Percentiles rank a stretch among this genome's conserved stretches.
phyloP scores from a whole-genome alignment of 2,888 invertebrate species.

The Caenorhabditis parvicauda region DNA sequence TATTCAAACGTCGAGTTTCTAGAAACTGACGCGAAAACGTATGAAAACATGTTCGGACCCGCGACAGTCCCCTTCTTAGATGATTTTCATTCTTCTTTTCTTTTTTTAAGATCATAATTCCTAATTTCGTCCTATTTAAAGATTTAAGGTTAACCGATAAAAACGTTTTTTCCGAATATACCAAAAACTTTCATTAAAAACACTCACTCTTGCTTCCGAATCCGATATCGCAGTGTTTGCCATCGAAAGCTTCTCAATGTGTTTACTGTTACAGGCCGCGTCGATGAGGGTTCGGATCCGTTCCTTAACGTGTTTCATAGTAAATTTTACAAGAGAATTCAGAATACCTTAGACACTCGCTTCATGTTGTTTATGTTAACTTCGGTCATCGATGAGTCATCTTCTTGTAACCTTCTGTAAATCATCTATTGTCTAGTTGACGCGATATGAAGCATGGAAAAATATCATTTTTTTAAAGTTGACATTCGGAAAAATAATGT shows the following conservation, averaged over 20 bases:
- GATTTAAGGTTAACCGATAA: background rate
- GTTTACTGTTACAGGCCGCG: conserved; percentile 80
- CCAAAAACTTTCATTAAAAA: conserved; percentile 1
- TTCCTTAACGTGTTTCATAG: conserved; percentile 69
- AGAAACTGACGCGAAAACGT: too few relatives aligned
- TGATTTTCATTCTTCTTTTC: too few relatives aligned
- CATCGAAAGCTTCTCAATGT: conserved; percentile 84
- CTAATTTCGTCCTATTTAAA: background rate
- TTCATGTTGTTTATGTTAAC: conserved; percentile 99
- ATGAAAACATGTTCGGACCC: too few relatives aligned
- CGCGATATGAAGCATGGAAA: too few relatives aligned
- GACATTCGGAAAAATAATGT: too few relatives aligned
- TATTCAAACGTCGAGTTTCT: too few relatives aligned
- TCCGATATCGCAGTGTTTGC: conserved; percentile 89
- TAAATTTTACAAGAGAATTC: background rate
- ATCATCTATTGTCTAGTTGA: too few relatives aligned
- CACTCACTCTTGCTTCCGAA: conserved; percentile 73
- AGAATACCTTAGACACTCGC: conserved; percentile 71
- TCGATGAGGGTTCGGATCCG: conserved; percentile 85
- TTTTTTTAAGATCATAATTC: too few relatives aligned
- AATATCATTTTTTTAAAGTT: too few relatives aligned
- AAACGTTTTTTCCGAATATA: conserved; percentile 3
- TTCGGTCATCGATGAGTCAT: conserved; percentile 81
- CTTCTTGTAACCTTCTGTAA: conserved; percentile 70
- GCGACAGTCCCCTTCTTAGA: too few relatives aligned